phyloP scores from a whole-genome alignment of 2,797 vertebrate species.

The Balearica regulorum region DNA sequence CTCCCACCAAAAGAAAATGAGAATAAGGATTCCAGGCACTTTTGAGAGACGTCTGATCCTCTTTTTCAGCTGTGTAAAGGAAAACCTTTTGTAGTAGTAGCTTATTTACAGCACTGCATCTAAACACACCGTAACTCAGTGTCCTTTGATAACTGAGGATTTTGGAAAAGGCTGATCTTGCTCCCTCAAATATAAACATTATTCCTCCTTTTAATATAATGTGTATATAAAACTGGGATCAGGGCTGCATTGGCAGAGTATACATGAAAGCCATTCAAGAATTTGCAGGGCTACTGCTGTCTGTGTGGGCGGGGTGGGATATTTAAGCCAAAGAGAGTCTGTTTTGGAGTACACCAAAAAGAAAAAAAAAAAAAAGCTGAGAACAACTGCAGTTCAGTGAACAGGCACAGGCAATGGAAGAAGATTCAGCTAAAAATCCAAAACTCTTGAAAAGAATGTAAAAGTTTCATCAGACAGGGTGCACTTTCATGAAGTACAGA shows the following conservation, averaged over 20 bases:
- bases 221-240: background rate
- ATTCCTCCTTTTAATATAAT: background rate
- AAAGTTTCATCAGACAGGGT: background rate
- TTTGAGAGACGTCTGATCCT: background rate
- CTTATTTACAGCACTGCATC: background rate
- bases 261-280: background rate
- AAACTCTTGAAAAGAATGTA: background rate
- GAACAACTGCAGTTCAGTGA: background rate
- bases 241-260: background rate
- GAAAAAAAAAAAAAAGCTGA: background rate
- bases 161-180: background rate
- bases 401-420: background rate
- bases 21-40: background rate
- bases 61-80: background rate
- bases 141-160: background rate
- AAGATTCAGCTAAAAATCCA: background rate
- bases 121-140: background rate
- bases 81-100: background rate
- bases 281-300: background rate
- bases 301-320: background rate
- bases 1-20: background rate
- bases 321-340: background rate
- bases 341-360: background rate
- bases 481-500: background rate
- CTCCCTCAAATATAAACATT: background rate